Evolutionary conservation across 2,888 invertebrate genomes (phyloP).

Genomic region (Eremobia ochroleuca): DNA sequence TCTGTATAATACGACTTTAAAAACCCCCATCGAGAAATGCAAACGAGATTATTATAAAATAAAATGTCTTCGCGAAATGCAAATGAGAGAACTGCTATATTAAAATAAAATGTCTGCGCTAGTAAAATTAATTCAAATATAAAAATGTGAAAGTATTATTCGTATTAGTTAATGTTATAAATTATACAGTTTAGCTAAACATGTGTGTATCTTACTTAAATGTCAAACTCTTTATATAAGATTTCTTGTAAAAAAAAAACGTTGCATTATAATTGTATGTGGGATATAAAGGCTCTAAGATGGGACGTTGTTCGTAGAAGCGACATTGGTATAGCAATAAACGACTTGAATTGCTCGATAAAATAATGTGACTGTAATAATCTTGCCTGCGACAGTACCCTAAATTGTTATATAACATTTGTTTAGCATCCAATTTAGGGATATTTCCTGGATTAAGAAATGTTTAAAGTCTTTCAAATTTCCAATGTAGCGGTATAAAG

Average conservation of each 20-base stretch:
- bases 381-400: background rate
- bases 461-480: background rate
- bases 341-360: too few relatives aligned
- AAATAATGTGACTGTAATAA: too few relatives aligned
- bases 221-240: constrained; percentile 37
- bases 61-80: background rate
- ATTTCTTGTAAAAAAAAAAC: constrained; percentile 11
- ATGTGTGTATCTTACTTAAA: constrained; percentile 14
- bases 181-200: constrained; percentile 3
- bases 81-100: constrained; percentile 25
- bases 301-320: background rate
- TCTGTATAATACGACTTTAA: background rate
- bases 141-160: constrained; percentile 50
- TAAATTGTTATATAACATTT: background rate
- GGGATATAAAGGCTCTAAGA: constrained; percentile 13
- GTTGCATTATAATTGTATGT: constrained; percentile 4
- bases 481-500: background rate
- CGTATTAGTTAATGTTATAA: constrained; percentile 42
- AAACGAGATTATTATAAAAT: constrained; percentile 21
- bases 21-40: constrained; percentile 8
- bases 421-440: background rate
- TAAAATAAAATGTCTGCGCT: constrained; percentile 6
- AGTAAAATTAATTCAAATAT: constrained; percentile 6
- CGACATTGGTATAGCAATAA: too few relatives aligned
- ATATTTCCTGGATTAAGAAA: background rate